Conservation (phyloP, 2,888 invertebrate species). For the Rhyacophila evoluta region DNA sequence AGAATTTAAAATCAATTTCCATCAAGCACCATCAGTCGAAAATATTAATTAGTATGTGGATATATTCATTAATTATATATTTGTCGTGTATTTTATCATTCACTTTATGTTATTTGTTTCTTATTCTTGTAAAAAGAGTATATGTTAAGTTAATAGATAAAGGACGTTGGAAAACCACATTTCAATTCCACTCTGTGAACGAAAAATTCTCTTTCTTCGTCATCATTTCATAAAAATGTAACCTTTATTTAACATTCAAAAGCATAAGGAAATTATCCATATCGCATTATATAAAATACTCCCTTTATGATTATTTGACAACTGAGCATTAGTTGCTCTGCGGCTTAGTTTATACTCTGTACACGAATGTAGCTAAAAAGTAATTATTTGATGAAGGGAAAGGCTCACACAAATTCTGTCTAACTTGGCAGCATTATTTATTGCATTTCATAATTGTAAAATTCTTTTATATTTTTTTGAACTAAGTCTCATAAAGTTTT, state of each 20-base stretch:
- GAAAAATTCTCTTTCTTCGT: not conserved
- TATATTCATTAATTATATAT: not conserved
- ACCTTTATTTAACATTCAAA: not conserved
- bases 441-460: no score
- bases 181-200: constrained; percentile 29
- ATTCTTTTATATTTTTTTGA: no score
- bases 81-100: not conserved
- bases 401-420: not conserved
- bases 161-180: constrained; percentile 28
- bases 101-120: not conserved
- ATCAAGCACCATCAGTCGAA: no score
- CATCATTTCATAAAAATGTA: not conserved
- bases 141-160: constrained; percentile 35
- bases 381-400: not conserved
- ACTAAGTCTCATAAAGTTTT: no score
- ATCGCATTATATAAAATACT: not conserved
- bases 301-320: not conserved
- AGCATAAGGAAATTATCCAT: not conserved
- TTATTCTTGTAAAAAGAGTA: constrained; percentile 26
- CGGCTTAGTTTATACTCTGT: not conserved
- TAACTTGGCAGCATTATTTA: no score
- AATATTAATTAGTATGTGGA: not conserved
- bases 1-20: no score
- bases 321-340: not conserved
- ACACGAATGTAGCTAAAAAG: constrained; percentile 1